Evolutionary conservation across 1,140 invertebrate species (phyloP).

Genomic region (Gryllus bimaculatus): DNA sequence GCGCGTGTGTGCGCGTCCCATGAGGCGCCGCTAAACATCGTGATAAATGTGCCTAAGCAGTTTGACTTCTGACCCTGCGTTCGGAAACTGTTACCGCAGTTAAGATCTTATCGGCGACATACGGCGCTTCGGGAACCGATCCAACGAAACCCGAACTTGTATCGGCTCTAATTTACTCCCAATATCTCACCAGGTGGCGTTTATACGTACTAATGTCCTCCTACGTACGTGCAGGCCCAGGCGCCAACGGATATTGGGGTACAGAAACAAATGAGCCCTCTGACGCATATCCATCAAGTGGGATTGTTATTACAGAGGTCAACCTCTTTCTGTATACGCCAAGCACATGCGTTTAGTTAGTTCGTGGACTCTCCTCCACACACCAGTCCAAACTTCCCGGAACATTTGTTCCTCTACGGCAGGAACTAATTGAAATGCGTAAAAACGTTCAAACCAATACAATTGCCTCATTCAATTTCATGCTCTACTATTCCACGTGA

Average conservation of each 20-base stretch:
- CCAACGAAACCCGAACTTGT: not conserved
- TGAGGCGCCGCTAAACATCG: not conserved
- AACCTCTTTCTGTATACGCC: not conserved
- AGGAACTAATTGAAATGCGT: not conserved
- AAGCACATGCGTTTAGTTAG: too few relatives aligned
- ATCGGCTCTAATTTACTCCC: not conserved
- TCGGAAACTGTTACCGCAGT: not conserved
- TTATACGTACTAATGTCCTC: conserved; percentile 1
- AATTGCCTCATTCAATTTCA: not conserved
- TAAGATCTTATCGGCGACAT: not conserved
- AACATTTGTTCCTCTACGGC: not conserved
- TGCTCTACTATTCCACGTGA: not conserved
- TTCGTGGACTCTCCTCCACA: too few relatives aligned
- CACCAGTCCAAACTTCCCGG: not conserved
- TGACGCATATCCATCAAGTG: not conserved
- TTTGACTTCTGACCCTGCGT: not conserved
- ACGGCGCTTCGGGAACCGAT: not conserved
- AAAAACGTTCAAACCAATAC: not conserved
- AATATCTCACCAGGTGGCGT: not conserved
- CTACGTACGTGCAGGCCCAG: not conserved
- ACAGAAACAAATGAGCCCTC: not conserved
- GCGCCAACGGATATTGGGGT: not conserved
- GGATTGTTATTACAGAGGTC: not conserved
- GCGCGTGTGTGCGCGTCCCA: not conserved
- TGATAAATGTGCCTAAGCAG: conserved; percentile 4